Base-by-base conservation (phyloP, 2,113 vertebrate genomes). In the Zosterops lateralis region DNA sequence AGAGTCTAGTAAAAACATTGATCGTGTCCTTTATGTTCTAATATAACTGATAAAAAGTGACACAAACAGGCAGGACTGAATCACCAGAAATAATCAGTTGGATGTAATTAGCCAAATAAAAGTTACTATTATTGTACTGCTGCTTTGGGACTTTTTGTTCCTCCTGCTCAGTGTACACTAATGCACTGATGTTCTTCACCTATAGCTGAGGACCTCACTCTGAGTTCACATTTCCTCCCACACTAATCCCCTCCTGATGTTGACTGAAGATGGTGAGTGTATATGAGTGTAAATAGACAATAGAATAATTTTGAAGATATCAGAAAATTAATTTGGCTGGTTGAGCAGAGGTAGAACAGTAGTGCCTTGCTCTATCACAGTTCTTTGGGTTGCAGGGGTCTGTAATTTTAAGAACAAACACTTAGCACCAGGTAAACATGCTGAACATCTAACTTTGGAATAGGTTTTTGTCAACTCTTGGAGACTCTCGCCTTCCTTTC, bases 271-370 rank as follows among this genome's bases (percentile, higher is more conserved):
- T 24, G 40, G 15, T 56, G 56, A 83, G 14, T 50, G n/a, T 9
- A 34, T 16, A 45, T 0, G 0, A 81, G 32, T 19, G 11, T 44
- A 64, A 87, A 64, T 42, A 75, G 38, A 4, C 10, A 54, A 68
- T 1, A 60, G 10, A 67, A 38, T 25, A 48, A 44, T 21, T 92
- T 90, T 47, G 61, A 82, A 78, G 26, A 18, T 14, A 71, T 25
- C 4, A 82, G 17, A 36, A 91, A 48, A 83, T 57, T 0, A 29
- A 18, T 45, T 75, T 67, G 19, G 4, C 3, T 61, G 14, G 9
- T 20, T 73, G 7, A 65, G 15, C 48, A 56, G 36, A 29, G 64
- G 17, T 26, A 67, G 34, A 72, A 34, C 9, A 19, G 21, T 44
- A 44, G 5, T 58, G 14, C 11, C n/a, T 79, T 42, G 14, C 14